Conservation (phyloP, 1,140 invertebrate genomes). For the Zaprionus davidi region DNA sequence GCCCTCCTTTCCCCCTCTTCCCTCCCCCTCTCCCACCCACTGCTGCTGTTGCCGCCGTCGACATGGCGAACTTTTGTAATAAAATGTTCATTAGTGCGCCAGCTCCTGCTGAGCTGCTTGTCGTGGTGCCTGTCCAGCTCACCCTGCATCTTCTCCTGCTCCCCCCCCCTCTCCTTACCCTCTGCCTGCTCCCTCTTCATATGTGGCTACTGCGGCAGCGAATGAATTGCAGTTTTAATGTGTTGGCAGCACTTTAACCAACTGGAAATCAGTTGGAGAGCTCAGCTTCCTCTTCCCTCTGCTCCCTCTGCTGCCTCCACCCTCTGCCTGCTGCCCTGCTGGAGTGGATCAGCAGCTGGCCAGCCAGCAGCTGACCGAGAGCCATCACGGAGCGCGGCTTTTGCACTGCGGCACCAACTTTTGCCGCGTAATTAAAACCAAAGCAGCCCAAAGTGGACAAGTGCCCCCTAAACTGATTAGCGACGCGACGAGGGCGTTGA, state of each 20-base stretch:
- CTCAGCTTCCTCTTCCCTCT: background rate
- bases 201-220: conserved; percentile 66
- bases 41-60: background rate
- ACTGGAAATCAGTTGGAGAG: conserved; percentile 57
- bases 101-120: conserved; percentile 66
- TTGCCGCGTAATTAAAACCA: conserved; percentile 80
- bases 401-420: conserved; percentile 65
- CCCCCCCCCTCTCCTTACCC: background rate
- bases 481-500: conserved; percentile 46
- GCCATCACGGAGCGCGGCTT: conserved; percentile 15
- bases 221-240: conserved; percentile 81
- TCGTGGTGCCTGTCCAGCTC: conserved; percentile 10
- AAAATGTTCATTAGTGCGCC: conserved; percentile 79
- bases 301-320: background rate
- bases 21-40: background rate
- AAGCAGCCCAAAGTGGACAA: conserved; percentile 79
- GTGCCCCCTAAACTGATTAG: conserved; percentile 78
- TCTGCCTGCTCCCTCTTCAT: conserved; percentile 27
- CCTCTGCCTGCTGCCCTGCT: conserved; percentile 4
- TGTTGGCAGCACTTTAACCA: conserved; percentile 79
- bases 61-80: conserved; percentile 70
- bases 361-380: conserved; percentile 13
- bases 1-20: background rate
- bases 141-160: background rate
- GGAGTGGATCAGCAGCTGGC: conserved; percentile 17